Evolutionary conservation across 2,888 invertebrate species (phyloP).

Genomic region (Muschampia plurimacula): DNA sequence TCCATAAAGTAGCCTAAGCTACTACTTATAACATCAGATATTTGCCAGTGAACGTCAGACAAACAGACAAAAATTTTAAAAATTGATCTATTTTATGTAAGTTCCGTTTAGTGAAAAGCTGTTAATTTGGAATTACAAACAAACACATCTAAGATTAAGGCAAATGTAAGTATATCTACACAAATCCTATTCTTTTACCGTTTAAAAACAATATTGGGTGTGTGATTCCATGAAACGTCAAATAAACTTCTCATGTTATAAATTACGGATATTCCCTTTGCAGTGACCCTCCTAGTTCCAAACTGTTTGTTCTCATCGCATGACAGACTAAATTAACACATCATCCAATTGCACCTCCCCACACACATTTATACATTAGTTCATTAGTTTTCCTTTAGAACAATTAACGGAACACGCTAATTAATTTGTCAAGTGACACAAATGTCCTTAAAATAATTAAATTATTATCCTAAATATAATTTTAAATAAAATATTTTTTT

Average conservation of each 20-base stretch:
- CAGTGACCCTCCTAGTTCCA: constrained; percentile 48
- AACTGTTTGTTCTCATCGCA: constrained; percentile 66
- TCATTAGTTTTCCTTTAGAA: constrained; percentile 44
- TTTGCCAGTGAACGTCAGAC: too few relatives aligned
- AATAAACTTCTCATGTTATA: constrained; percentile 29
- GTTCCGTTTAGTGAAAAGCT: too few relatives aligned
- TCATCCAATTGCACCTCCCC: constrained; percentile 58
- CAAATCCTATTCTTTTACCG: background rate
- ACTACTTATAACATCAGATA: too few relatives aligned
- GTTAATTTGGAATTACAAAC: too few relatives aligned
- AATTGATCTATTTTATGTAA: too few relatives aligned
- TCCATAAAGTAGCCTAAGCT: too few relatives aligned
- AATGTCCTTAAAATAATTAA: background rate
- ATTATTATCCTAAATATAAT: too few relatives aligned
- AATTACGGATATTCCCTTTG: constrained; percentile 51
- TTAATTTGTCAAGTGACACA: constrained; percentile 18
- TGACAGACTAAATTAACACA: constrained; percentile 82
- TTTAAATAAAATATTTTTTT: too few relatives aligned
- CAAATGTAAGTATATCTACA: background rate
- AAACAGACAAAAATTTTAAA: too few relatives aligned
- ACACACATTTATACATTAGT: constrained; percentile 53
- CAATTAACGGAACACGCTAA: constrained; percentile 12
- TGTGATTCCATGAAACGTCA: constrained; percentile 44
- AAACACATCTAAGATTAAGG: too few relatives aligned
- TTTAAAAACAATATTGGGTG: background rate